Evolutionary conservation across 1,140 invertebrate genomes (phyloP), one percentile per base, ranked within the genome.

Genomic region (Batillaria attramentaria): DNA sequence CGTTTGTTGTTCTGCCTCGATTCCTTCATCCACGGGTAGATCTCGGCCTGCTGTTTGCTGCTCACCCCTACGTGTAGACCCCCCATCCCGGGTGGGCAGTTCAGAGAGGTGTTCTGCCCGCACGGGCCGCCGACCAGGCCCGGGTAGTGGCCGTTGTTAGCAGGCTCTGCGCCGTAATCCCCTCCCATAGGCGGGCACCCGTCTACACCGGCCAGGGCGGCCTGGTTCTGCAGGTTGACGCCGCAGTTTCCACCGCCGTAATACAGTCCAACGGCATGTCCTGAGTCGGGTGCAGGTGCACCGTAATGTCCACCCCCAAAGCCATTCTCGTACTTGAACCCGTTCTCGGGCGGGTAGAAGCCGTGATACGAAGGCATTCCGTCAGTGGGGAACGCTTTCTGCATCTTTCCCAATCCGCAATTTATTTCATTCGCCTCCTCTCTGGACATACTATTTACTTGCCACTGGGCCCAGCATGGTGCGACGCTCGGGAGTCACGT

Each of bases 21-120:
- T 62, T 88, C 87, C 65, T 85, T 87, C 87, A 88, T 88, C 87
- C 87, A 88, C 2, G 87, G 87, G 81, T 86, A 88, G n/a, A 88
- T 81, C 72, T 83, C 81, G 20, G 75, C 54, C 33, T 72, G 70
- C 37, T 81, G 81, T 66, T 82, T 81, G 60, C 37, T 46, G 8
- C 73, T 33, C 28, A 68, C 43, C 18, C 54, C 50, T 42, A 43
- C 68, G 46, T 75, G 72, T 1, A 81, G 72, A 66, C n/a, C 28
- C 65, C 65, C 77, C 57, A 66, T 72, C 42, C 69, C 80, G 69
- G 70, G 81, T 62, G 78, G 79, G 79, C 77, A 77, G 46, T 70
- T 43, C 10, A 81, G n/a, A 2, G 68, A 70, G 37, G 37, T 35
- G 20, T 31, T 31, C 35, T 42, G 73, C 1, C 73, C 73, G 31